Percentiles rank a stretch among this genome's conserved stretches.
Conservation (phyloP, 2,888 invertebrate species). For the Heliconius ismenius region DNA sequence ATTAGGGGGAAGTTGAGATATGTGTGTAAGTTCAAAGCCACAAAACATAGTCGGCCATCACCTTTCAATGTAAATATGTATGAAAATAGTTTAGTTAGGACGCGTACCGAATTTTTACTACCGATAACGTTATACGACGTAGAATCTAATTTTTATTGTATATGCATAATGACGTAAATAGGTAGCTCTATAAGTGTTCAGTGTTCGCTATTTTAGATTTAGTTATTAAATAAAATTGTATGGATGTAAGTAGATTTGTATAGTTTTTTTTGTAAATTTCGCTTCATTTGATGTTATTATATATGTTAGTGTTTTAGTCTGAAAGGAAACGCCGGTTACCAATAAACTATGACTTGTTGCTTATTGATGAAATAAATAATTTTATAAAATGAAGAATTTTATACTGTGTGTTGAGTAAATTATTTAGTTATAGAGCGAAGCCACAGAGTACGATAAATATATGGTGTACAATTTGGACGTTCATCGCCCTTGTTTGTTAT, state of each 20-base stretch:
- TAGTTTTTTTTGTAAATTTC: slow-evolving; percentile 70
- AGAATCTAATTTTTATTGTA: slow-evolving; percentile 49
- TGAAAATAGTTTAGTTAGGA: slow-evolving; percentile 59
- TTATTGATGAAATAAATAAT: slow-evolving; percentile 79
- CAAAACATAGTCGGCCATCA: not conserved
- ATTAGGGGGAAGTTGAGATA: not conserved
- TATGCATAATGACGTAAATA: slow-evolving; percentile 62
- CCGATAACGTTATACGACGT: slow-evolving; percentile 66
- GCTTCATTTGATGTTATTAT: slow-evolving; percentile 71
- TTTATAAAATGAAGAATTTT: slow-evolving; percentile 75
- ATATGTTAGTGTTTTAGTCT: slow-evolving; percentile 79
- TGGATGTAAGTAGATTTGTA: slow-evolving; percentile 70
- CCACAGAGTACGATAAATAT: slow-evolving; percentile 46
- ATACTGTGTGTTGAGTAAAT: slow-evolving; percentile 72
- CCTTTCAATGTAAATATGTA: slow-evolving; percentile 67
- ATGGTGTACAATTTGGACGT: slow-evolving; percentile 44
- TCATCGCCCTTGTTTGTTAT: slow-evolving; percentile 64
- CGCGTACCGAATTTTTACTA: slow-evolving; percentile 76
- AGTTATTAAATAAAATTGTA: slow-evolving; percentile 59
- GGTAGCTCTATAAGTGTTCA: slow-evolving; percentile 66
- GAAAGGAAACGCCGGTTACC: slow-evolving; percentile 82
- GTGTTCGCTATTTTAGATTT: slow-evolving; percentile 75
- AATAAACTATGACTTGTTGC: slow-evolving; percentile 81
- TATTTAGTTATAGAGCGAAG: slow-evolving; percentile 65
- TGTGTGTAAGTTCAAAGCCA: not conserved